phyloP scores from a whole-genome alignment of 2,888 invertebrate genomes.

The Caenorhabditis macrosperma region DNA sequence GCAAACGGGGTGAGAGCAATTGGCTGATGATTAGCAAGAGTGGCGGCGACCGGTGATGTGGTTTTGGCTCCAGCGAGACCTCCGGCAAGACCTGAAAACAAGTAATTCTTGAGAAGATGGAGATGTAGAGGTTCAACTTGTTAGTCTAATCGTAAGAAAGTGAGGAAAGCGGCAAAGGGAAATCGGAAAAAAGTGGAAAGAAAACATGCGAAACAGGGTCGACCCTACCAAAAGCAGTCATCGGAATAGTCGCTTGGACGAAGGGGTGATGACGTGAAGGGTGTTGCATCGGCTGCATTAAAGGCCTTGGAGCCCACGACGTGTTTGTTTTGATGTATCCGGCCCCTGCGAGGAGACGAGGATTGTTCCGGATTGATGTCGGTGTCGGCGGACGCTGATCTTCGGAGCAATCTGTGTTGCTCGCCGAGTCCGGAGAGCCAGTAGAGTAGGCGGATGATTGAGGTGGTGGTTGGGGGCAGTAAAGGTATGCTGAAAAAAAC shows the following conservation, averaged over 20 bases:
- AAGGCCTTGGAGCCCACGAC: background rate
- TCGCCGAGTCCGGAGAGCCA: constrained; percentile 50
- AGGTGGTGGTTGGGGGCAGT: constrained; percentile 8
- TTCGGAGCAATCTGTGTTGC: constrained; percentile 34
- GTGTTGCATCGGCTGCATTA: background rate
- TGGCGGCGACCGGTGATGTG: constrained; percentile 60
- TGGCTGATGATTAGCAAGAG: constrained; percentile 31
- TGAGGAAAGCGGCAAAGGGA: background rate
- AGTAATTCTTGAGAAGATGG: background rate
- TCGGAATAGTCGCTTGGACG: background rate
- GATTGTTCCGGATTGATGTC: background rate
- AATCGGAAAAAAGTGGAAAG: background rate
- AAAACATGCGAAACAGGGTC: constrained; percentile 22
- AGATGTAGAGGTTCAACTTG: background rate
- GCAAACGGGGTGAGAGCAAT: constrained; percentile 47
- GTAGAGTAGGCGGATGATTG: constrained; percentile 36
- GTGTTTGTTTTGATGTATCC: background rate
- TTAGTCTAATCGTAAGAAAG: background rate
- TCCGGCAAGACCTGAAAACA: constrained; percentile 49
- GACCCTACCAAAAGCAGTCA: constrained; percentile 34
- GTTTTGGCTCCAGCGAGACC: constrained; percentile 59
- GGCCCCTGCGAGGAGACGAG: background rate
- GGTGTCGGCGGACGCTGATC: constrained; percentile 14
- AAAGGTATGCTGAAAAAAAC: constrained; percentile 29
- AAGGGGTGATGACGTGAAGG: background rate